Percentiles rank a stretch among this genome's conserved stretches.
phyloP scores from a whole-genome alignment of 2,797 vertebrate genomes.

The Yasuhikotakia modesta region DNA sequence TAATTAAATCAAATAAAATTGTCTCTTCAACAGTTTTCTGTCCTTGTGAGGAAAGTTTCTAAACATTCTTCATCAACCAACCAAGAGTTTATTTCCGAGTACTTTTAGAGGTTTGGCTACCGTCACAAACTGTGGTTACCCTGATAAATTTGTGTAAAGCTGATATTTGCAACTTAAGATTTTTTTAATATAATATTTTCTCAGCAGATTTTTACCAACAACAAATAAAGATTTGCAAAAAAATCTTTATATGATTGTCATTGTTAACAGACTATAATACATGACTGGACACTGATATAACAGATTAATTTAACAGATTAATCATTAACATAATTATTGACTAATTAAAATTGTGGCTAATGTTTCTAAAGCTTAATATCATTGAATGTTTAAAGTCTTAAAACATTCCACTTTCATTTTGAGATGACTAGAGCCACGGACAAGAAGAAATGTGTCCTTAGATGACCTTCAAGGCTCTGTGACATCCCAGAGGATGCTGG shows the following conservation, averaged over 20 bases:
- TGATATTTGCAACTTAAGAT: neutral
- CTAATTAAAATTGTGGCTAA: conserved; percentile 28
- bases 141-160: neutral
- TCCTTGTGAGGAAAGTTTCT: neutral
- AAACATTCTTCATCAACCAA: neutral
- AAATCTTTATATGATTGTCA: too few relatives aligned
- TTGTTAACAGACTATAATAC: too few relatives aligned
- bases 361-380: conserved; percentile 20
- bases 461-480: conserved; percentile 29
- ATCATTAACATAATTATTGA: too few relatives aligned
- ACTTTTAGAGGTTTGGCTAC: too few relatives aligned
- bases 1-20: neutral
- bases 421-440: neutral
- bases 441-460: conserved; percentile 25
- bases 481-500: conserved; percentile 17
- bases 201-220: conserved; percentile 1
- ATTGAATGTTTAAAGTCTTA: conserved; percentile 12
- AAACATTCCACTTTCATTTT: conserved; percentile 23
- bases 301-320: too few relatives aligned
- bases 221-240: conserved; percentile 32
- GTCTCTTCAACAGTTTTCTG: neutral
- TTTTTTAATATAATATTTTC: conserved; percentile 13
- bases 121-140: neutral
- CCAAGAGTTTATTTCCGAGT: neutral
- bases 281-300: conserved; percentile 27